A percentile compares a stretch with the other conserved stretches of the same genome.
Conservation (phyloP, 2,113 vertebrate species). For the Capra hircus region DNA sequence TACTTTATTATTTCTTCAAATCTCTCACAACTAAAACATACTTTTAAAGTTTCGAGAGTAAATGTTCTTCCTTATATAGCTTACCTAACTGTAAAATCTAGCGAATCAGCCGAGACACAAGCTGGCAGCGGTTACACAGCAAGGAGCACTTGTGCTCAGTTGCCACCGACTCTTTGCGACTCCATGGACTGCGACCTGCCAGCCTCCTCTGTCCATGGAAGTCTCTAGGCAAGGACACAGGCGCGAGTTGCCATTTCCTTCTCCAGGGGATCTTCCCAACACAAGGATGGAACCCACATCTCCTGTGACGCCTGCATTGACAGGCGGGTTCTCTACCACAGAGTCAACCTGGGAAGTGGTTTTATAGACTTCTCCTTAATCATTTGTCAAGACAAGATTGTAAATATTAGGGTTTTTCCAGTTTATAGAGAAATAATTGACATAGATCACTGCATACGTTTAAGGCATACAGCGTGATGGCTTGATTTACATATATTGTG, state of each 20-base stretch:
- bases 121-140: not conserved
- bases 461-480: not conserved
- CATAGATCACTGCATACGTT: not conserved
- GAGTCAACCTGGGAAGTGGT: not conserved
- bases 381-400: not conserved
- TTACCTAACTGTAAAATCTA: not conserved
- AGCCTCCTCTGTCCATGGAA: not conserved
- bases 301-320: not conserved
- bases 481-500: not conserved
- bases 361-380: not conserved
- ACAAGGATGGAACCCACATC: not conserved
- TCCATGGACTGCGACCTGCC: fast-evolving
- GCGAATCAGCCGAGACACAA: not conserved
- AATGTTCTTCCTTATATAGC: not conserved
- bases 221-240: not conserved
- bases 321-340: not conserved
- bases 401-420: not conserved
- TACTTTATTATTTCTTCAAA: not conserved
- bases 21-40: not conserved
- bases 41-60: not conserved
- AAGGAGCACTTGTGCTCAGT: not conserved
- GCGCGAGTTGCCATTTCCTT: not conserved
- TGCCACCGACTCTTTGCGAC: not conserved
- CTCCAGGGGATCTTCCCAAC: not conserved
- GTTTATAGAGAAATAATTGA: not conserved